Percentiles rank a stretch among this genome's conserved stretches.
These are phyloP conservation scores for Palythoa grandis DNA, from an alignment of 92 coral and sea anemone species.

Conservation along the genomic window DNA sequence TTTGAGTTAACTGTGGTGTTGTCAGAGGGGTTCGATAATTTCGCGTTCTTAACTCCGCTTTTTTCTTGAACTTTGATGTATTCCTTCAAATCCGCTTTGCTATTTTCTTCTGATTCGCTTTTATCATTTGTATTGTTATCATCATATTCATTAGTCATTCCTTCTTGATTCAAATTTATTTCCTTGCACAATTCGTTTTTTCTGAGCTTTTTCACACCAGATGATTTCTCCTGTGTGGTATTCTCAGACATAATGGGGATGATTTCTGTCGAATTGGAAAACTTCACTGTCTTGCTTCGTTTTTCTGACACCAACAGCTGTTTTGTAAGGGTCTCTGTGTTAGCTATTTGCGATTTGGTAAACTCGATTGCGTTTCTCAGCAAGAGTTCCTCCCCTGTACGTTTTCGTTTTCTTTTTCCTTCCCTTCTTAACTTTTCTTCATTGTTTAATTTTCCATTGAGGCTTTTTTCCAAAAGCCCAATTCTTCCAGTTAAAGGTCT, in stretches of 20 bases:
- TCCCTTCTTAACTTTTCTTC: not conserved
- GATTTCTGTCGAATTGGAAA: not conserved
- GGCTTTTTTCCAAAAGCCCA: not conserved
- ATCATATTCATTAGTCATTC: not conserved
- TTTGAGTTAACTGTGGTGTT: not conserved
- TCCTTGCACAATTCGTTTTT: not conserved
- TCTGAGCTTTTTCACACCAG: not conserved
- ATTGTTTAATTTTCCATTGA: not conserved
- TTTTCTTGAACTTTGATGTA: not conserved
- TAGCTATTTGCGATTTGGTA: constrained; percentile 37
- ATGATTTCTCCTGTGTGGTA: not conserved
- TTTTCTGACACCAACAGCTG: constrained; percentile 26
- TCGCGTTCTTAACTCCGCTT: not conserved
- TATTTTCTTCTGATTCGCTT: not conserved
- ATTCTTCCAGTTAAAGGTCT: not conserved
- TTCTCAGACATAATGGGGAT: not conserved
- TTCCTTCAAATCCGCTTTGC: not conserved
- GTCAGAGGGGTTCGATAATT: not conserved
- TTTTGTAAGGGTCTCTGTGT: constrained; percentile 22
- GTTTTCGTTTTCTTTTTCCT: not conserved
- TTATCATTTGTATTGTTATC: not conserved
- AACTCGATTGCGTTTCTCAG: constrained; percentile 32
- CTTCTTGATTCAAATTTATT: not conserved
- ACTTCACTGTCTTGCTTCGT: constrained; percentile 14
- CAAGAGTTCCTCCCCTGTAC: constrained; percentile 10